phyloP scores from a whole-genome alignment of 2,797 vertebrate genomes.

The Intellagama lesueurii region DNA sequence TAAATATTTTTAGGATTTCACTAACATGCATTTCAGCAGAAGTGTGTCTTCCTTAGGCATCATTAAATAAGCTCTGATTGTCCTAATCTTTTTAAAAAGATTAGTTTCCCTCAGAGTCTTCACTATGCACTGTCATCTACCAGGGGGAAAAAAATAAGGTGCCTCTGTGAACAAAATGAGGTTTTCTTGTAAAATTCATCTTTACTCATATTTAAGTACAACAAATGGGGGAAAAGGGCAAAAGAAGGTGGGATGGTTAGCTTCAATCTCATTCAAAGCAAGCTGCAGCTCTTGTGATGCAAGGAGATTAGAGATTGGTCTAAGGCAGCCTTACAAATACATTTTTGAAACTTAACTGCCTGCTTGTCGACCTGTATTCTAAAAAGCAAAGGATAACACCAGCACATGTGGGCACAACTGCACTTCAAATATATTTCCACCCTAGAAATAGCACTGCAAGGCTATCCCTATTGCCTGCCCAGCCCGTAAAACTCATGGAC shows the following conservation, averaged over 20 bases:
- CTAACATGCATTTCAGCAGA: slow-evolving; percentile 27
- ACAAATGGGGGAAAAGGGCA: neutral
- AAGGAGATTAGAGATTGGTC: neutral
- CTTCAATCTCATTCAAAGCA: neutral
- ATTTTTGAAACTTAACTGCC: neutral
- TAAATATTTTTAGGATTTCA: slow-evolving; percentile 34
- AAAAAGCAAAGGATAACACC: neutral
- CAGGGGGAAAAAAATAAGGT: slow-evolving; percentile 37
- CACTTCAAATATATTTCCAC: neutral
- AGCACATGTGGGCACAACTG: neutral
- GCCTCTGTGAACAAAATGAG: neutral
- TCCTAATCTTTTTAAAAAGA: slow-evolving; percentile 48
- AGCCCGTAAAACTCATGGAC: neutral
- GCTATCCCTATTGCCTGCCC: neutral
- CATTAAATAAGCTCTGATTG: slow-evolving; percentile 59
- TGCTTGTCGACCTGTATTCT: neutral
- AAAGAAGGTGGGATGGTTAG: neutral
- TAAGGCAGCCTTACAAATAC: slow-evolving; percentile 1
- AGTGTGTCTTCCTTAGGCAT: slow-evolving; percentile 24
- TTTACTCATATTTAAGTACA: neutral
- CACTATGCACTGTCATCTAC: slow-evolving; percentile 10
- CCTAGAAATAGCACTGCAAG: neutral
- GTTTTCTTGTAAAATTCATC: neutral
- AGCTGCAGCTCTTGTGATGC: neutral
- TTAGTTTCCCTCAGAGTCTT: slow-evolving; percentile 41